These are phyloP conservation scores for Nudaria mundana DNA, from an alignment of 2,888 invertebrate species.

Conservation along the genomic window DNA sequence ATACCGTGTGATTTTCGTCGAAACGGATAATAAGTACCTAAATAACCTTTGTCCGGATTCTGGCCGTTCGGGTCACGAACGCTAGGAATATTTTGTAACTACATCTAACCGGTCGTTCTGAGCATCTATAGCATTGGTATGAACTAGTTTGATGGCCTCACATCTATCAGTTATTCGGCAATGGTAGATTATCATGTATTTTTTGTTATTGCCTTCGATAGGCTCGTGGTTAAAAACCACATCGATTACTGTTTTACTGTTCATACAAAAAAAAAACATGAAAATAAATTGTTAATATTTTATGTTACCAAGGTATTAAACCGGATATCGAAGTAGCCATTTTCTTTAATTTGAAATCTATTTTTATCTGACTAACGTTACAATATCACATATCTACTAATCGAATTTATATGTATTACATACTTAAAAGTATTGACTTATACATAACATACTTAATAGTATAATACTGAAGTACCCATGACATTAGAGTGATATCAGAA, in stretches of 20 bases:
- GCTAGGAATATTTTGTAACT: slow-evolving; percentile 23
- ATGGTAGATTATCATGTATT: slow-evolving; percentile 29
- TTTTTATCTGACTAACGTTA: too few species aligned
- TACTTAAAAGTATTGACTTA: neutral
- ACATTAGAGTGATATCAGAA: too few species aligned
- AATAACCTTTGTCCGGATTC: slow-evolving; percentile 45
- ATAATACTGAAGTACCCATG: too few species aligned
- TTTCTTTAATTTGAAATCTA: slow-evolving; percentile 1
- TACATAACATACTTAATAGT: neutral
- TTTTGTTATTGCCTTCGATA: slow-evolving; percentile 28
- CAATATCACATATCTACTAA: too few species aligned
- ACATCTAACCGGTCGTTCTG: slow-evolving; percentile 22
- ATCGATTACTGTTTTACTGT: slow-evolving; percentile 29
- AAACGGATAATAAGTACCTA: slow-evolving; percentile 54
- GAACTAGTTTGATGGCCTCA: slow-evolving; percentile 25
- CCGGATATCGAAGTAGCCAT: slow-evolving; percentile 6
- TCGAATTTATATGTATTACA: slow-evolving; percentile 3
- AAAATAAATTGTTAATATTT: slow-evolving; percentile 25
- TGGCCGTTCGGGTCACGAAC: slow-evolving; percentile 37
- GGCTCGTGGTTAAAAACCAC: slow-evolving; percentile 31
- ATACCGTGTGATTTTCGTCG: slow-evolving; percentile 61
- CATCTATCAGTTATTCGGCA: slow-evolving; percentile 29
- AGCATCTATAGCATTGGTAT: slow-evolving; percentile 8
- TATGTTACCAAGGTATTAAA: slow-evolving; percentile 17
- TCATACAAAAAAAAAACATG: slow-evolving; percentile 19